A percentile compares a stretch with the other conserved stretches of the same genome.
These are phyloP conservation scores for Rhadinocentrus ornatus DNA, from an alignment of 2,797 vertebrate genomes.

Conservation along the genomic window DNA sequence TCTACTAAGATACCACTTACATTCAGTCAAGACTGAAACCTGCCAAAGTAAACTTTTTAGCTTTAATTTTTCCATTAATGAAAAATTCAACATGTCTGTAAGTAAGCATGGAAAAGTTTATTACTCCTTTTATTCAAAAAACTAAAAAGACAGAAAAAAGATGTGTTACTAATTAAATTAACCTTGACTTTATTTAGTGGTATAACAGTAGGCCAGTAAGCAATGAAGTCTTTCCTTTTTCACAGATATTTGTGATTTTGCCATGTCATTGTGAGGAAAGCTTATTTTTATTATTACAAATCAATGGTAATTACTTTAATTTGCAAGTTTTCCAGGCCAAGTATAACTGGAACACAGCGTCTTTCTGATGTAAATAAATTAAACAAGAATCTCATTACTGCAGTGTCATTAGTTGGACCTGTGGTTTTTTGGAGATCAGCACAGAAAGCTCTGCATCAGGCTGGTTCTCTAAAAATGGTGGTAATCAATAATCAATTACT, in stretches of 20 bases:
- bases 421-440: constrained; percentile 14
- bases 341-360: background rate
- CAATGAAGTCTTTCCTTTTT: background rate
- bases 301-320: background rate
- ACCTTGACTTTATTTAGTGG: background rate
- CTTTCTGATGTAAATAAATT: background rate
- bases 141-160: background rate
- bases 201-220: background rate
- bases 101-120: background rate
- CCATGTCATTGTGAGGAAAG: background rate
- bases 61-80: background rate
- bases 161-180: background rate
- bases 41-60: background rate
- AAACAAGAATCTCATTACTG: constrained; percentile 1
- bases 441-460: constrained; percentile 11
- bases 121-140: background rate
- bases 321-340: background rate
- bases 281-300: background rate
- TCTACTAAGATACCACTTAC: constrained; percentile 37
- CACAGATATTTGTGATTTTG: background rate
- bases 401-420: constrained; percentile 13
- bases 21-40: constrained; percentile 12
- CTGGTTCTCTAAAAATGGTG: constrained; percentile 21
- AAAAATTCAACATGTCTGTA: background rate
- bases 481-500: constrained; percentile 24